phyloP scores from a whole-genome alignment of 2,888 invertebrate species.

The Laspeyria flexula region DNA sequence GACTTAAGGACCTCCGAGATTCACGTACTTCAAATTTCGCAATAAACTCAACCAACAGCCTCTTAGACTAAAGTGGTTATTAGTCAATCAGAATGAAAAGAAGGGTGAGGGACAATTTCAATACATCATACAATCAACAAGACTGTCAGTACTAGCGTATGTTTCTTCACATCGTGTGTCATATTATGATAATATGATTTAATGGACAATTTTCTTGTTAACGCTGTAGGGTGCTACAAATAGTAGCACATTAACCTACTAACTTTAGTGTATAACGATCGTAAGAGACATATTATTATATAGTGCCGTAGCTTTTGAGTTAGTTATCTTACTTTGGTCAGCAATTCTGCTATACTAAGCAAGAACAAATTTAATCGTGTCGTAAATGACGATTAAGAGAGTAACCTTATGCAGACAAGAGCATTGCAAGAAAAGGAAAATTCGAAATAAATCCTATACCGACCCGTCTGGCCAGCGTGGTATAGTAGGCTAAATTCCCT shows the following conservation, averaged over 20 bases:
- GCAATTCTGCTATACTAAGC: no score
- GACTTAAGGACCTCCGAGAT: no score
- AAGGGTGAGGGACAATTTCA: background rate
- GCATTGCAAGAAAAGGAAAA: no score
- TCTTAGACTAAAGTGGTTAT: background rate
- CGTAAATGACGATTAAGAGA: no score
- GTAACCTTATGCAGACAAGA: no score
- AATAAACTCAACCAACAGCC: background rate
- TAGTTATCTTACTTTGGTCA: no score
- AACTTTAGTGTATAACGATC: background rate
- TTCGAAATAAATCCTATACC: no score
- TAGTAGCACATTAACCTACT: conserved; percentile 18
- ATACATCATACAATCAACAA: conserved; percentile 25
- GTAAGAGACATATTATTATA: background rate
- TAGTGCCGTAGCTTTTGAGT: no score
- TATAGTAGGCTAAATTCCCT: no score
- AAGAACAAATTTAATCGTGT: no score
- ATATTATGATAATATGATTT: conserved; percentile 10
- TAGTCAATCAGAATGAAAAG: background rate
- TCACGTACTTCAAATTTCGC: no score
- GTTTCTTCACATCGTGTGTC: background rate
- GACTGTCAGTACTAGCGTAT: background rate
- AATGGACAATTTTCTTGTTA: conserved; percentile 32
- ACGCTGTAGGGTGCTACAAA: conserved; percentile 16
- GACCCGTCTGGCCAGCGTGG: no score